Percentiles rank a stretch among this genome's conserved stretches.
phyloP scores from a whole-genome alignment of 2,113 vertebrate genomes.

The Capreolus pygargus region DNA sequence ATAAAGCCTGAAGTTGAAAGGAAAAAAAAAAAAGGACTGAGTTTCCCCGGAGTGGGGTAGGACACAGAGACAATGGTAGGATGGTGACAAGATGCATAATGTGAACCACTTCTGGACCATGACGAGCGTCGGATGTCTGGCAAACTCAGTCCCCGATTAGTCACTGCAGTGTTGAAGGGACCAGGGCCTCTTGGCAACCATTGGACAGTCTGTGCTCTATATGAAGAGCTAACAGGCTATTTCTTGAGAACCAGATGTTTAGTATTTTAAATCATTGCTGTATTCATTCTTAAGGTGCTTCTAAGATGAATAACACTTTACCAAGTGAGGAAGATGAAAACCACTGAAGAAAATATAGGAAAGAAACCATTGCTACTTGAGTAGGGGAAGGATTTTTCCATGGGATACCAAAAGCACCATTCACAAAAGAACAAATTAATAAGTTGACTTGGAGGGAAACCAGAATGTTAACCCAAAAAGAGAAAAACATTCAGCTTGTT shows the following conservation, averaged over 20 bases:
- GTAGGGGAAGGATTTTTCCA: neutral
- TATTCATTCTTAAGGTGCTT: neutral
- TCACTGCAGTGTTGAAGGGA: accelerated
- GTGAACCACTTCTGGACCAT: neutral
- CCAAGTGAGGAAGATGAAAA: neutral
- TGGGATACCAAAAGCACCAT: neutral
- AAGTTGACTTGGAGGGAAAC: neutral
- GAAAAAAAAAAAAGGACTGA: neutral
- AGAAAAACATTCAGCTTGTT: neutral
- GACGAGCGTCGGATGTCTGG: accelerated
- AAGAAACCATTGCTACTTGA: neutral
- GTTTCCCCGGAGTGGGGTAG: neutral
- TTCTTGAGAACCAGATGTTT: neutral
- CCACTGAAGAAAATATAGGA: neutral
- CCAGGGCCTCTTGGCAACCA: neutral
- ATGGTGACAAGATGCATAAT: accelerated
- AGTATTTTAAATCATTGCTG: neutral
- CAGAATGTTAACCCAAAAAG: neutral
- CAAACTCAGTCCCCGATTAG: neutral
- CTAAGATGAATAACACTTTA: neutral
- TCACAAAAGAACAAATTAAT: neutral
- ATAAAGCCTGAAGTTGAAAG: neutral
- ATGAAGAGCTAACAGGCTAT: neutral
- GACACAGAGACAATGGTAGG: accelerated
- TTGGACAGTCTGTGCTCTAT: neutral